Percentiles rank a stretch among this genome's conserved stretches.
phyloP scores from a whole-genome alignment of 1,140 invertebrate species.

The Lepidurus packardi region DNA sequence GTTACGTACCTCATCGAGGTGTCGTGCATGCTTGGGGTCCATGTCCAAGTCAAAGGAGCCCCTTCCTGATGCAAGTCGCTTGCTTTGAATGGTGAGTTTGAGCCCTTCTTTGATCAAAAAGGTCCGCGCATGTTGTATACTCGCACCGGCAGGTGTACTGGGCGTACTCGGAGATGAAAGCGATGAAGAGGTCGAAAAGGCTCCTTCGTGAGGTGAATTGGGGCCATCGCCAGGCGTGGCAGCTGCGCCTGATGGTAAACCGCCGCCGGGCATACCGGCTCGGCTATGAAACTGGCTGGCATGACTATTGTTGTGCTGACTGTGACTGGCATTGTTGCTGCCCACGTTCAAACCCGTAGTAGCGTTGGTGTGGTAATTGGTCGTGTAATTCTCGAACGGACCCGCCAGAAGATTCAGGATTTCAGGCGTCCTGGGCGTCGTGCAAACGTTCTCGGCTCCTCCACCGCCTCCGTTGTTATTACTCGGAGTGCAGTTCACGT shows the following conservation, averaged over 20 bases:
- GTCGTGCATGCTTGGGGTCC: slow-evolving; percentile 37
- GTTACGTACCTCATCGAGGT: slow-evolving; percentile 37
- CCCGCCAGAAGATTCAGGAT: slow-evolving; percentile 34
- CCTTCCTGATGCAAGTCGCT: slow-evolving; percentile 55
- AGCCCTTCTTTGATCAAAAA: slow-evolving; percentile 87
- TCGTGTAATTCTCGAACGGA: slow-evolving; percentile 31
- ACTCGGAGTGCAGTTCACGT: slow-evolving; percentile 29
- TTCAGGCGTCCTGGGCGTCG: slow-evolving; percentile 34
- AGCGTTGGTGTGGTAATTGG: background rate
- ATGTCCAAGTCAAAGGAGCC: slow-evolving; percentile 41
- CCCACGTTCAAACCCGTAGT: background rate
- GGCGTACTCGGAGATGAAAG: slow-evolving; percentile 29
- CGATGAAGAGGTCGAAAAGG: slow-evolving; percentile 29
- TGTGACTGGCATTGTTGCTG: slow-evolving; percentile 19
- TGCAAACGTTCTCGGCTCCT: slow-evolving; percentile 24
- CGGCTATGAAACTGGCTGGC: background rate
- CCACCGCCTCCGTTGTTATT: slow-evolving; percentile 28
- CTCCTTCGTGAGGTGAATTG: slow-evolving; percentile 29
- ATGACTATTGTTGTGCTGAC: slow-evolving; percentile 7
- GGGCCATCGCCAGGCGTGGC: slow-evolving; percentile 32
- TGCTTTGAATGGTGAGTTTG: slow-evolving; percentile 81
- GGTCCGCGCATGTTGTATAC: slow-evolving; percentile 73
- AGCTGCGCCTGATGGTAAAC: slow-evolving; percentile 10
- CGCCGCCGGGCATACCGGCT: slow-evolving; percentile 24
- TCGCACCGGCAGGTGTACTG: slow-evolving; percentile 44